Percentiles rank a stretch among this genome's conserved stretches.
These are phyloP conservation scores for Hylyphantes graminicola DNA, from an alignment of 1,140 invertebrate species.

Conservation along the genomic window DNA sequence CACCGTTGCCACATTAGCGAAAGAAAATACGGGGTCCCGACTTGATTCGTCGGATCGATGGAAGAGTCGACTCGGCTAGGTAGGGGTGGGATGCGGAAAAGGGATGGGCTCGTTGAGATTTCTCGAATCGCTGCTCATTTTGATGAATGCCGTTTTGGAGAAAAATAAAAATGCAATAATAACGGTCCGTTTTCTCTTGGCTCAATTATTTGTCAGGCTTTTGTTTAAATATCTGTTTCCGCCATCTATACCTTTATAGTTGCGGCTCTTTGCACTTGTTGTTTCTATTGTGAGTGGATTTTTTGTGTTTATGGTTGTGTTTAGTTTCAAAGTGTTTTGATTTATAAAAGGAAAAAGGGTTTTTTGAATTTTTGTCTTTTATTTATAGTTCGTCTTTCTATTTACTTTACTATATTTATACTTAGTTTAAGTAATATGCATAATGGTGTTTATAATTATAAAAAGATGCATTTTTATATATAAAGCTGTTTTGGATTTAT, in stretches of 20 bases:
- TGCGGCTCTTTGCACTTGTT: too few relatives aligned
- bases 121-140: constrained; percentile 36
- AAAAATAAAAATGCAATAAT: constrained; percentile 22
- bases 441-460: too few relatives aligned
- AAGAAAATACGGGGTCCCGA: constrained; percentile 12
- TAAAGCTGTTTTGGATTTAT: too few relatives aligned
- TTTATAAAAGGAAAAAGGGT: too few relatives aligned
- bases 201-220: not conserved
- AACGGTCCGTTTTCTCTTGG: not conserved
- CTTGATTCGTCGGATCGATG: constrained; percentile 38
- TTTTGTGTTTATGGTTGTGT: too few relatives aligned
- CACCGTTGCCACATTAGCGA: constrained; percentile 48
- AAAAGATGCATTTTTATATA: too few relatives aligned
- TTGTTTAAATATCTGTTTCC: constrained; percentile 30
- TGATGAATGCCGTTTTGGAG: constrained; percentile 36
- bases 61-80: not conserved
- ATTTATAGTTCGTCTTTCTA: too few relatives aligned
- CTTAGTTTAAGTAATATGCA: too few relatives aligned
- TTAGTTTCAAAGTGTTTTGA: too few relatives aligned
- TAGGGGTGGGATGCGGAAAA: constrained; percentile 6
- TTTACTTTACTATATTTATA: too few relatives aligned
- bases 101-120: constrained; percentile 35
- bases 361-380: too few relatives aligned
- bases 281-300: too few relatives aligned
- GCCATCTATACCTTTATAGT: not conserved